A percentile compares a stretch with the other conserved stretches of the same genome.
phyloP scores from a whole-genome alignment of 2,888 invertebrate genomes.

The Ptychoptera contaminata region DNA sequence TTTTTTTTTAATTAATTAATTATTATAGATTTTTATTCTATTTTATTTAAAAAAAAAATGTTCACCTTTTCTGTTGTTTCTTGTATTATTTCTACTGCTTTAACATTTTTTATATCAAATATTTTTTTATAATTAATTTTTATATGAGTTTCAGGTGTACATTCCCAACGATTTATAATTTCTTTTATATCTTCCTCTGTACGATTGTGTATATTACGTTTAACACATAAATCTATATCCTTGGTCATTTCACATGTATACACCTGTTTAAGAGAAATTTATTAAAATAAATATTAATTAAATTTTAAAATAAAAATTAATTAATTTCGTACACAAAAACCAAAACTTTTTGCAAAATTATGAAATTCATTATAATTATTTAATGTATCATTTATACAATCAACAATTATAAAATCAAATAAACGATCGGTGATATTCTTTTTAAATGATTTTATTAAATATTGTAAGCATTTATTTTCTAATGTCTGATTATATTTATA shows the following conservation, averaged over 20 bases:
- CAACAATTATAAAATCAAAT: constrained; percentile 84
- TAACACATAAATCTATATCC: constrained; percentile 60
- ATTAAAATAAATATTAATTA: background rate
- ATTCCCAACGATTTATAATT: constrained; percentile 54
- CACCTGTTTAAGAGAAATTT: constrained; percentile 39
- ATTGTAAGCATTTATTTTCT: constrained; percentile 68
- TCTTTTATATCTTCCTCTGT: constrained; percentile 60
- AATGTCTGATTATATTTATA: constrained; percentile 74
- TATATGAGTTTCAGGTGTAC: constrained; percentile 66
- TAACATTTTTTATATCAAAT: constrained; percentile 30
- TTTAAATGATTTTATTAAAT: constrained; percentile 76
- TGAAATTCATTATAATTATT: constrained; percentile 76
- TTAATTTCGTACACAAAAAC: constrained; percentile 22
- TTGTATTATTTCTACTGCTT: constrained; percentile 77
- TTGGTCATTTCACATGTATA: constrained; percentile 79
- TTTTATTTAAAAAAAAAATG: constrained; percentile 11
- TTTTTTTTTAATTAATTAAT: background rate
- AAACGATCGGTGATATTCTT: constrained; percentile 80
- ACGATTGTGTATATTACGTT: constrained; percentile 74
- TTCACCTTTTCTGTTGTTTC: constrained; percentile 34
- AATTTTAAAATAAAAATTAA: background rate
- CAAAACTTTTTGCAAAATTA: constrained; percentile 53
- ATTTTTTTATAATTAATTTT: constrained; percentile 43
- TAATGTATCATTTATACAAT: constrained; percentile 74
- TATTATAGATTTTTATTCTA: background rate